Base-by-base conservation (phyloP, 2,888 invertebrate genomes). In the Epirrhoe tristata region DNA sequence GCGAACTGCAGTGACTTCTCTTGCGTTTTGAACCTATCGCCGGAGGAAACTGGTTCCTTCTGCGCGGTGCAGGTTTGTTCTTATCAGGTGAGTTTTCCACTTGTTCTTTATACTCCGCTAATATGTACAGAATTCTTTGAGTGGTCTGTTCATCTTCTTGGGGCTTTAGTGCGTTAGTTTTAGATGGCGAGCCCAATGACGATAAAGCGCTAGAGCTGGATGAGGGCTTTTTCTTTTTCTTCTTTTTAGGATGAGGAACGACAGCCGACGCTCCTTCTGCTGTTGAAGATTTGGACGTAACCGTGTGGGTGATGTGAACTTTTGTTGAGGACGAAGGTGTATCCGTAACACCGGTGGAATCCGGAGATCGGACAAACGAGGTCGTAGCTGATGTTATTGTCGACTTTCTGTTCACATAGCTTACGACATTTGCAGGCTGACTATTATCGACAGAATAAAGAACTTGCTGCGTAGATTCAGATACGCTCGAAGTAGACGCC, bases 81-180 rank as follows among this genome's bases (percentile, higher is more conserved):
- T 97, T 97, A 85, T 97, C 97, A 0, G 97, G 97, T 0, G 96
- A 97, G 79, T 97, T 97, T 74, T 96, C 94, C 52, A 97, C 91
- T 80, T 97, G 97, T 77, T 97, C 97, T 56, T 96, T 96, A 82
- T 97, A 97, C 80, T 97, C 96, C 0, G 96, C 96, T 57, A 97
- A 84, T 76, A 97, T 97, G 73, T 96, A 96, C 69, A 97, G 95
- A 76, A 97, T 97, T 73, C 97, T 93, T 80, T 97, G 96, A 0
- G 96, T 96, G 0, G 97, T 97, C 81, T 96, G 96, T 80, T 97
- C 97, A 77, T 97, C 97, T 89, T 97, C 97, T 72, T 96, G 95
- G 1, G 96, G 96, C 82, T 97, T 97, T 75, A 96, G 96, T 67
- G 89, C 79, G 0, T 93, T 88, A 0, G 93, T 84, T 75, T 94